A percentile compares a stretch with the other conserved stretches of the same genome.
phyloP scores from a whole-genome alignment of 2,888 invertebrate genomes.

The Saturnia pavonia region DNA sequence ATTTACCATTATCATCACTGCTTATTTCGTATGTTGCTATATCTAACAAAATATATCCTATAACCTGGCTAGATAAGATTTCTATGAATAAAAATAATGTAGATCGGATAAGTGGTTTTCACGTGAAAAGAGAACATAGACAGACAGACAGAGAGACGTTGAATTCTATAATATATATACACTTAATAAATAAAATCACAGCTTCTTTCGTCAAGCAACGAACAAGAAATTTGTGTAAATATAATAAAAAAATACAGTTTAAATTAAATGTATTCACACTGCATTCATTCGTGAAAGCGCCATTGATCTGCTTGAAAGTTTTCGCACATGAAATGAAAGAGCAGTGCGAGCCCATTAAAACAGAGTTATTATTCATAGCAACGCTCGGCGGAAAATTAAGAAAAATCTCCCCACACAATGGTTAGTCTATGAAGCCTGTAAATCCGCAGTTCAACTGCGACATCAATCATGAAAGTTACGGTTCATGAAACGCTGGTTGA shows the following conservation, averaged over 20 bases:
- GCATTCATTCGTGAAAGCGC: slow-evolving; percentile 19
- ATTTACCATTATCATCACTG: no score
- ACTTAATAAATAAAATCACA: background rate
- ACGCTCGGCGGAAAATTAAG: slow-evolving; percentile 70
- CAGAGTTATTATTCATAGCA: slow-evolving; percentile 60
- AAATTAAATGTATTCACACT: background rate
- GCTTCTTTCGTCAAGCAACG: background rate
- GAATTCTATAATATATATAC: no score
- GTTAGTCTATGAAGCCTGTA: slow-evolving; percentile 47
- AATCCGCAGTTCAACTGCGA: slow-evolving; percentile 46
- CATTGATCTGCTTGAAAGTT: slow-evolving; percentile 34
- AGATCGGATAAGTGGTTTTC: no score
- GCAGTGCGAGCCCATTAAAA: slow-evolving; percentile 60
- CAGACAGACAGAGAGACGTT: no score
- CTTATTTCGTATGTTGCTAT: no score
- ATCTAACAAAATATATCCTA: no score
- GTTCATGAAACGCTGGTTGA: slow-evolving; percentile 40
- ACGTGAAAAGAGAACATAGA: no score
- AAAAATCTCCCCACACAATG: slow-evolving; percentile 58
- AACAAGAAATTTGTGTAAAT: background rate
- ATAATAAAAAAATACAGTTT: background rate
- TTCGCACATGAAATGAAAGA: slow-evolving; percentile 55
- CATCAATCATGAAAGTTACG: slow-evolving; percentile 48
- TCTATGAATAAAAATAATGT: no score
- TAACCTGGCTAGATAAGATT: no score